A percentile compares a stretch with the other conserved stretches of the same genome.
phyloP scores from a whole-genome alignment of 1,140 invertebrate genomes.

The Plutomurus gul region DNA sequence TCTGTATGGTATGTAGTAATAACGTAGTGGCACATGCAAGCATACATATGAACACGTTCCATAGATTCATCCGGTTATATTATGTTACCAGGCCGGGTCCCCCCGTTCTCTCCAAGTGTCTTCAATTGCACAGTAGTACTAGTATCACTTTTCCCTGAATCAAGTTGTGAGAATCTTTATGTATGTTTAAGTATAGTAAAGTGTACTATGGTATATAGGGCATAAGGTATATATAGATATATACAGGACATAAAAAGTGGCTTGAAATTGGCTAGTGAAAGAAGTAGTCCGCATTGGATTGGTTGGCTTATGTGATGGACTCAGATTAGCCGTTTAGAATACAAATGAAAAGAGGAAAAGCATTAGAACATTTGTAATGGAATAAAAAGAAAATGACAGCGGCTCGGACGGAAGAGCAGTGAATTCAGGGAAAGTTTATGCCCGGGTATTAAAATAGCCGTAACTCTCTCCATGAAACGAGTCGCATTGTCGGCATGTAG shows the following conservation, averaged over 20 bases:
- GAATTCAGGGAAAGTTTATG: neutral
- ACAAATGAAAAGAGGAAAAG: neutral
- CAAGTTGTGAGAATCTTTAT: too few relatives aligned
- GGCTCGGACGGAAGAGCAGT: neutral
- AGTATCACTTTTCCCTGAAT: too few relatives aligned
- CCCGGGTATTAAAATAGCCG: neutral
- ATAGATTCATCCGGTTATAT: too few relatives aligned
- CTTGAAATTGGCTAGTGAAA: neutral
- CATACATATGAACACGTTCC: too few relatives aligned
- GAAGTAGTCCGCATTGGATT: neutral
- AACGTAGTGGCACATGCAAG: neutral
- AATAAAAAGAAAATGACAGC: slow-evolving; percentile 1
- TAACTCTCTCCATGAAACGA: neutral
- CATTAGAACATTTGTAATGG: slow-evolving; percentile 2
- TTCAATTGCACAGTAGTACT: too few relatives aligned
- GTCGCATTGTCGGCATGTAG: too few relatives aligned
- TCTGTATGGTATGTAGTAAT: neutral
- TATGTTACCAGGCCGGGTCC: too few relatives aligned
- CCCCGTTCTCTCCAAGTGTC: too few relatives aligned
- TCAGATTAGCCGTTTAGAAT: slow-evolving; percentile 6
- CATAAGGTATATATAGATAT: too few relatives aligned
- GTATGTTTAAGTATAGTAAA: too few relatives aligned
- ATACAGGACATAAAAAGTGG: neutral
- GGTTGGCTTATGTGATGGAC: too few relatives aligned
- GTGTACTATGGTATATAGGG: too few relatives aligned